Evolutionary conservation across 1,140 invertebrate species (phyloP), one percentile per base, ranked within the genome.

Genomic region (Panulirus ornatus): DNA sequence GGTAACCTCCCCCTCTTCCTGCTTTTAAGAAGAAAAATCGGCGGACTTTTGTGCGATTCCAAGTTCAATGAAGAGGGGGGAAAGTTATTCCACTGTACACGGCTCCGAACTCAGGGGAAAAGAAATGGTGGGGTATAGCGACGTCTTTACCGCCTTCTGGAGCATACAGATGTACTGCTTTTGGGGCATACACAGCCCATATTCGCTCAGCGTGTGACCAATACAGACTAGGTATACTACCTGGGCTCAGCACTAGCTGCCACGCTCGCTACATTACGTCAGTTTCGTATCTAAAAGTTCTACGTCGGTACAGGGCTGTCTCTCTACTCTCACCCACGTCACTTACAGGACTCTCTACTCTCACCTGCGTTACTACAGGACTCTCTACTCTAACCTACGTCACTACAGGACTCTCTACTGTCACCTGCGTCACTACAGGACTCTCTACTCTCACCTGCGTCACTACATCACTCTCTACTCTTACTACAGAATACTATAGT

Each of bases 231-330:
- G 63, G 63, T 73, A 84, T 66, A 51, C 63, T 40, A 71, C 44
- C 36, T 51, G 40, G 82, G 44, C 82, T 84, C 44, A 63, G 27
- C 14, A n/a, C 22, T 73, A 30, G 82, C 44, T 73, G 82, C 66
- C 82, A 84, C 47, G 58, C 47, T 38, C 71, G 73, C 82, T 84
- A 84, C n/a, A 84, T 66, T 84, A 84, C 82, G 51, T 73, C 66
- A 84, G 16, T 84, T 66, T 84, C 71, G 73, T 66, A 42, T 44
- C 73, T 76, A 76, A 22, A 76, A 2, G 5, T 66, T 19, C 58
- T 66, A 66, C 27, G n/a, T n/a, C n/a, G n/a, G n/a, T n/a, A n/a
- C n/a, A n/a, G n/a, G n/a, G n/a, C 5, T 63, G 63, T 73, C 51
- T 44, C 44, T 51, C 42, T 47, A 30, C 70, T 84, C 70, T 84